Conservation (phyloP, 2,888 invertebrate species). For the Orthosia gothica region DNA sequence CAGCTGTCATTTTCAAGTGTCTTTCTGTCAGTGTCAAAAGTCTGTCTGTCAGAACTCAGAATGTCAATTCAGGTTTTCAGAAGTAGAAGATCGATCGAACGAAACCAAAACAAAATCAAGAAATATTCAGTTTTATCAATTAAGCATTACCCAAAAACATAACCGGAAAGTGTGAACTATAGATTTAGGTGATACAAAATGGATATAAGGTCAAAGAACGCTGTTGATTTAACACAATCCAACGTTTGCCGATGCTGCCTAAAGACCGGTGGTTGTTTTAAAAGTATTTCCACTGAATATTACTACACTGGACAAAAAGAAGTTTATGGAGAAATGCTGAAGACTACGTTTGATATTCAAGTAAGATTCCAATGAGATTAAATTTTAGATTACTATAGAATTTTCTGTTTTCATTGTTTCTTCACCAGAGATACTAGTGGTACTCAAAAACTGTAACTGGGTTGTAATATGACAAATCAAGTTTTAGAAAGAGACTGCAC, state of each 20-base stretch:
- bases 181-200: constrained; percentile 45
- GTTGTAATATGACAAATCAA: too few species aligned
- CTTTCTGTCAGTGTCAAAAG: constrained; percentile 7
- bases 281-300: constrained; percentile 71
- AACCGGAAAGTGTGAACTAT: not conserved
- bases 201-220: constrained; percentile 41
- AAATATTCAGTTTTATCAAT: constrained; percentile 44
- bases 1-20: not conserved
- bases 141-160: constrained; percentile 8
- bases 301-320: constrained; percentile 69
- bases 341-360: constrained; percentile 76
- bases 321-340: constrained; percentile 74
- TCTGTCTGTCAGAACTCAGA: not conserved
- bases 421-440: too few species aligned
- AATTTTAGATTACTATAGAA: not conserved
- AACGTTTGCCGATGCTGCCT: constrained; percentile 78
- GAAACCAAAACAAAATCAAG: not conserved
- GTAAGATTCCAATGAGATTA: constrained; percentile 63
- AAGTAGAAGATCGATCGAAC: constrained; percentile 8
- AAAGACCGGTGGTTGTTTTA: constrained; percentile 65
- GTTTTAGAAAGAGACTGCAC: too few species aligned
- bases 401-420: not conserved
- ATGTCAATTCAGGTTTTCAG: not conserved
- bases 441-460: too few species aligned
- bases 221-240: constrained; percentile 31